phyloP scores from a whole-genome alignment of 2,888 invertebrate genomes.

The Encarsia formosa region DNA sequence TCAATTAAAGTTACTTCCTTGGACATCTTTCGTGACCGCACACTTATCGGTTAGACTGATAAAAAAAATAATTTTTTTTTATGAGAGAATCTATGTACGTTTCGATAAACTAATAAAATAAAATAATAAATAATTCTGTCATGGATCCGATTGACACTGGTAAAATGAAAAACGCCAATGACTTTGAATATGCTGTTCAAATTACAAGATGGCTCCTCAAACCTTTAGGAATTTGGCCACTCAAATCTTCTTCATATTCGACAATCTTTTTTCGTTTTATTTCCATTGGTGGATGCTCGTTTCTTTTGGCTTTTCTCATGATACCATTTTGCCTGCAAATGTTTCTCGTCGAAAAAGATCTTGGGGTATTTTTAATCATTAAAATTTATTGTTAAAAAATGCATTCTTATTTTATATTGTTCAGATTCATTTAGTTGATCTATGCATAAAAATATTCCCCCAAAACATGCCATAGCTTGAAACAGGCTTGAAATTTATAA shows the following conservation, averaged over 20 bases:
- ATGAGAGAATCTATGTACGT: too few relatives aligned
- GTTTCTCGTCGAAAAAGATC: background rate
- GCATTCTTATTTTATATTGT: background rate
- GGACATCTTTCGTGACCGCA: too few relatives aligned
- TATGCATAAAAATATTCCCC: too few relatives aligned
- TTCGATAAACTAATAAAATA: too few relatives aligned
- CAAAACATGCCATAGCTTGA: too few relatives aligned
- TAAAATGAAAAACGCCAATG: background rate
- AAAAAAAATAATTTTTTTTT: too few relatives aligned
- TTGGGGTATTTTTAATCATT: background rate
- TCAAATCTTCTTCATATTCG: background rate
- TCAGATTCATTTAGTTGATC: background rate
- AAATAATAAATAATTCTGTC: too few relatives aligned
- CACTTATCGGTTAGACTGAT: too few relatives aligned
- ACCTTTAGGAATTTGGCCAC: constrained; percentile 14
- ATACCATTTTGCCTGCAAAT: background rate
- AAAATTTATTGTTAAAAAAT: background rate
- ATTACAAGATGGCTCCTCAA: background rate
- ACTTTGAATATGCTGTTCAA: background rate
- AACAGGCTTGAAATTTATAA: too few relatives aligned
- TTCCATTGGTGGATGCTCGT: background rate
- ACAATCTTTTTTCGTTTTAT: background rate
- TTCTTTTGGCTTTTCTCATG: background rate
- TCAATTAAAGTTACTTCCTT: too few relatives aligned
- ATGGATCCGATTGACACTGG: too few relatives aligned